Percentiles rank a stretch among this genome's conserved stretches.
These are phyloP conservation scores for Sapajus apella DNA, from an alignment of 2,113 vertebrate genomes.

Conservation along the genomic window DNA sequence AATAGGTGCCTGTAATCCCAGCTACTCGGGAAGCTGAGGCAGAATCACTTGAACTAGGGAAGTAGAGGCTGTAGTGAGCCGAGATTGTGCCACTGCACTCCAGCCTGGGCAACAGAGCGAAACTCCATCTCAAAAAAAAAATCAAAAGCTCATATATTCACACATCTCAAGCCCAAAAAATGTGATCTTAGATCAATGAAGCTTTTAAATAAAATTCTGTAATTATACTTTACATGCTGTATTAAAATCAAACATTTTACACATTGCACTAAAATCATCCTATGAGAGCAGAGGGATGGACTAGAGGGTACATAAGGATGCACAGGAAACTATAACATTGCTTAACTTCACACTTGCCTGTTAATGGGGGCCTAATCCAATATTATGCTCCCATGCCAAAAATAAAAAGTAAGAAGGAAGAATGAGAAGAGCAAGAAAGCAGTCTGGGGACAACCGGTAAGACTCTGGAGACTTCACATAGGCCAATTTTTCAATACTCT, in stretches of 20 bases:
- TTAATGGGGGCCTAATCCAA: background rate
- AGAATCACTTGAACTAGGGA: too few relatives aligned
- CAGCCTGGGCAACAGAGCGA: too few relatives aligned
- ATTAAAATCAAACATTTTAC: background rate
- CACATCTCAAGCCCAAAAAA: slow-evolving; percentile 12
- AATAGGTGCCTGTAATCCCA: too few relatives aligned
- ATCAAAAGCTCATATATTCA: background rate
- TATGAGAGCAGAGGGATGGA: background rate
- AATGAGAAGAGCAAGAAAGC: background rate
- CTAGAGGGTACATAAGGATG: background rate
- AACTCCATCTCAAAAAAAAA: too few relatives aligned
- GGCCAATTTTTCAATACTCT: slow-evolving; percentile 9
- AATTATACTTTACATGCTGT: background rate
- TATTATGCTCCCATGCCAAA: background rate
- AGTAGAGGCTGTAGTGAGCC: too few relatives aligned
- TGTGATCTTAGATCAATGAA: background rate
- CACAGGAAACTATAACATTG: background rate
- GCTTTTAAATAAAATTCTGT: slow-evolving; percentile 45
- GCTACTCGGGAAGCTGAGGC: too few relatives aligned
- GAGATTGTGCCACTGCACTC: too few relatives aligned
- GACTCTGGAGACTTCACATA: background rate
- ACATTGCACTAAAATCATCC: background rate
- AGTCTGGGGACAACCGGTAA: background rate
- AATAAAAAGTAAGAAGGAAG: background rate
- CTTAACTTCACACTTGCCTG: background rate